A percentile compares a stretch with the other conserved stretches of the same genome.
These are phyloP conservation scores for Ophraella communa DNA, from an alignment of 2,888 invertebrate species.

Conservation along the genomic window DNA sequence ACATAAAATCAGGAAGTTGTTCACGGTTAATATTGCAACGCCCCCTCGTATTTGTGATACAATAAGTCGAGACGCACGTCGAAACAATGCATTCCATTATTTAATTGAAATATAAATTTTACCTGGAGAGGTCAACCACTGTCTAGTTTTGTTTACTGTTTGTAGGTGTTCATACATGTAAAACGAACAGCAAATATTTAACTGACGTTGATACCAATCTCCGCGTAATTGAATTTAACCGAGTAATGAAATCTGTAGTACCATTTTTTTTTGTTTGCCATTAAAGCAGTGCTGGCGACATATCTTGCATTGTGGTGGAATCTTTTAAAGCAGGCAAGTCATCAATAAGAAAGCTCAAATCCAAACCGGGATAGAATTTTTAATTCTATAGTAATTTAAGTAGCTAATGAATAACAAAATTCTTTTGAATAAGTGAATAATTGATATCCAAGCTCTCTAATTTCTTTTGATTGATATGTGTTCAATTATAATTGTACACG, in stretches of 20 bases:
- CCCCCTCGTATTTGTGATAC: background rate
- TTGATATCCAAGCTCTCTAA: too few species aligned
- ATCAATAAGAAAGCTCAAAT: too few species aligned
- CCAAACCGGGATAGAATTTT: too few species aligned
- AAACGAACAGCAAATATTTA: slow-evolving; percentile 13
- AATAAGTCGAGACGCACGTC: slow-evolving; percentile 1
- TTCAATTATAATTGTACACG: background rate
- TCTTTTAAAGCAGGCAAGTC: background rate
- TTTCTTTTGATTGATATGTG: too few species aligned
- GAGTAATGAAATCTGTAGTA: slow-evolving; percentile 1
- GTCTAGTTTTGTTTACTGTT: slow-evolving; percentile 15
- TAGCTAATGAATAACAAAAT: too few species aligned
- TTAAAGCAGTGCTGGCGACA: background rate
- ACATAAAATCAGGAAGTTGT: background rate
- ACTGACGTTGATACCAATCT: slow-evolving; percentile 8
- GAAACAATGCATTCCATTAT: slow-evolving; percentile 22
- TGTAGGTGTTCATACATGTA: slow-evolving; percentile 11
- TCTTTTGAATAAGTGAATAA: too few species aligned
- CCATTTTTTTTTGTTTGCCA: background rate
- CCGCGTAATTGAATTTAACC: slow-evolving; percentile 12
- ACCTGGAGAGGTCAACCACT: slow-evolving; percentile 17
- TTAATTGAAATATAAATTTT: slow-evolving; percentile 24
- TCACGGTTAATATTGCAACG: background rate
- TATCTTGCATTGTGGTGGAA: background rate
- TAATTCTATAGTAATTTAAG: too few species aligned